Base-by-base conservation (phyloP, 2,888 invertebrate species). In the Luperina nickerlii region DNA sequence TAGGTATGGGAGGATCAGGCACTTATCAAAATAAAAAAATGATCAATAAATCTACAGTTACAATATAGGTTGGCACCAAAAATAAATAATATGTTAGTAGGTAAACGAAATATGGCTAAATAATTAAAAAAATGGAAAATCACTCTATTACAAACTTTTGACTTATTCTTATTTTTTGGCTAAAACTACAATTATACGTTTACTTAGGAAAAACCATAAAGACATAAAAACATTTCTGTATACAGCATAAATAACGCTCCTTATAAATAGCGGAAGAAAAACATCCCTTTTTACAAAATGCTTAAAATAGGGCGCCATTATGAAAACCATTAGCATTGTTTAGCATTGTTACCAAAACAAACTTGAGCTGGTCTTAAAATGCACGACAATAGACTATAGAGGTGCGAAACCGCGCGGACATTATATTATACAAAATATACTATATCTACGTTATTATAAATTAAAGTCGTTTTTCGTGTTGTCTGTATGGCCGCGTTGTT, bases 271-370 rank as follows among this genome's bases (percentile, higher is more conserved):
- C 57, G 62, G 57, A 79, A 86, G 79, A 81, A 81, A 84, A 83
- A 70, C 82, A 84, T 83, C 81, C 65, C 76, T 82, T 84, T 82
- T 82, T 77, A 81, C 57, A 87, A 88, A 89, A 88, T 79, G 83
- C 85, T 86, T 83, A 78, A 91, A 92, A 90, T 89, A 91, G 88
- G 83, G 87, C 81, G 85, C 87, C 90, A 91, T 92, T 91, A 91
- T 86, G 90, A 86, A 90, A 90, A 89, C 91, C 91, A 92, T 92
- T 91, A 91, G 91, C 91, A 91, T 89, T 91, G 90, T 91, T 91
- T 90, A 89, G 86, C 88, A 88, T 91, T 91, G 90, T 89, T 90
- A 82, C 88, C 88, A 89, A 90, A 92, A 93, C 90, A 92, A 93
- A 93, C 92, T 92, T 90, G 83, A 89, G 89, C 81, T 85, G 85